A percentile compares a stretch with the other conserved stretches of the same genome.
Evolutionary conservation across 2,888 invertebrate species (phyloP).

Genomic region (Cantharis rustica): DNA sequence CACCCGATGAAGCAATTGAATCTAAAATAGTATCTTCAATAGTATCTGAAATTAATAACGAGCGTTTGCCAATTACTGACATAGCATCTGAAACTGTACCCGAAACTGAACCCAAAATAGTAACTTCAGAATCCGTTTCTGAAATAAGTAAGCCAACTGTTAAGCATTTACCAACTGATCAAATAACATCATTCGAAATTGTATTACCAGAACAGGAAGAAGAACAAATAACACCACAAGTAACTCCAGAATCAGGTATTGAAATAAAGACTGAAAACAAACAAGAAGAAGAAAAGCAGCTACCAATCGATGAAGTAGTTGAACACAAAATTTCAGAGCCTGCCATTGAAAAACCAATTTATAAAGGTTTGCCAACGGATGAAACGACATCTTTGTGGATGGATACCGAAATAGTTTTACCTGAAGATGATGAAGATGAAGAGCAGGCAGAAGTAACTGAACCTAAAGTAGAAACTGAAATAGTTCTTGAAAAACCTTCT

Average conservation of each 20-base stretch:
- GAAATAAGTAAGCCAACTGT: neutral
- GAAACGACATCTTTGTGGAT: slow-evolving; percentile 21
- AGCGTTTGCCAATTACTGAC: slow-evolving; percentile 35
- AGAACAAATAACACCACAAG: neutral
- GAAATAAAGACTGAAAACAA: slow-evolving; percentile 14
- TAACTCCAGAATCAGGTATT: neutral
- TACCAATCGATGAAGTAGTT: neutral
- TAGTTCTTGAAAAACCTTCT: slow-evolving; percentile 3
- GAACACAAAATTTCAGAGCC: neutral
- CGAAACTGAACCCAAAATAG: neutral
- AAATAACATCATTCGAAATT: neutral
- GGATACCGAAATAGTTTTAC: slow-evolving; percentile 25
- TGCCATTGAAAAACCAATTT: slow-evolving; percentile 8
- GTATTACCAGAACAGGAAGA: neutral
- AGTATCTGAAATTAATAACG: neutral
- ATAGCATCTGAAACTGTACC: slow-evolving; percentile 1
- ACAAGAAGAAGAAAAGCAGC: neutral
- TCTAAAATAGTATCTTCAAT: neutral
- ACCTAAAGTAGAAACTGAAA: neutral
- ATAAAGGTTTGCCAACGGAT: slow-evolving; percentile 36
- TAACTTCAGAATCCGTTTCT: too few relatives aligned
- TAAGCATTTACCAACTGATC: slow-evolving; percentile 9
- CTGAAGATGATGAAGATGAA: slow-evolving; percentile 13
- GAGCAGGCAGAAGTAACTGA: neutral
- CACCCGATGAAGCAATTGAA: neutral